Evolutionary conservation across 2,888 invertebrate species (phyloP), one percentile per base, ranked within the genome.

Genomic region (Sceliomorpha sp.): DNA sequence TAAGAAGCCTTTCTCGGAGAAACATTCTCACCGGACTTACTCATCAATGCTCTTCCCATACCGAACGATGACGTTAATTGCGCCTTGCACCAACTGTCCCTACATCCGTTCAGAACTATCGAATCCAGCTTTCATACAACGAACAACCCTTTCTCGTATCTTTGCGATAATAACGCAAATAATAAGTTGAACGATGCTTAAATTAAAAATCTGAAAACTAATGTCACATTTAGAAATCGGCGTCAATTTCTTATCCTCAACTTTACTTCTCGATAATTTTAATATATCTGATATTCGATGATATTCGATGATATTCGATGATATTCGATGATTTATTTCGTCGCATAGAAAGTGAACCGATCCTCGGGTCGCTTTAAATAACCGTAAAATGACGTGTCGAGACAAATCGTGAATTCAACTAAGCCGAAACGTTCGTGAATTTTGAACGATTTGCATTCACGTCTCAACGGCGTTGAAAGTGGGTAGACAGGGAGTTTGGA

Each of bases 1-100:
- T 72, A 74, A 74, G 78, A 79, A 80, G 83, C 76, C 70, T 69
- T 70, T 63, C 47, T 63, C 42, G 77, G 66, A 69, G 60, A 45
- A 67, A 72, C 72, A 73, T 75, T 73, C 66, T n/a, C 64, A 75
- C 83, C 84, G 85, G 84, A 82, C 84, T 85, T 85, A 83, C 85
- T 83, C 86, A 80, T 83, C 85, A 76, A 32, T 82, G 85, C 78
- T 80, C 79, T 75, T 63, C 78, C 74, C 76, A 74, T 74, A 63
- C 53, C 58, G 47, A 34, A 58, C 62, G 36, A 47, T 59, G 68
- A 72, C 39, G 40, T 37, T n/a, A 10, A 20, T 42, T 29, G 66
- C 50, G 50, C 36, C 12, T 32, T 29, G 31, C 55, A 36, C 48
- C 62, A 40, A 67, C 67, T 60, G 67, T 67, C 63, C 55, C 60